Percentiles rank a stretch among this genome's conserved stretches.
These are phyloP conservation scores for Polyommatus icarus DNA, from an alignment of 2,888 invertebrate species.

Conservation along the genomic window DNA sequence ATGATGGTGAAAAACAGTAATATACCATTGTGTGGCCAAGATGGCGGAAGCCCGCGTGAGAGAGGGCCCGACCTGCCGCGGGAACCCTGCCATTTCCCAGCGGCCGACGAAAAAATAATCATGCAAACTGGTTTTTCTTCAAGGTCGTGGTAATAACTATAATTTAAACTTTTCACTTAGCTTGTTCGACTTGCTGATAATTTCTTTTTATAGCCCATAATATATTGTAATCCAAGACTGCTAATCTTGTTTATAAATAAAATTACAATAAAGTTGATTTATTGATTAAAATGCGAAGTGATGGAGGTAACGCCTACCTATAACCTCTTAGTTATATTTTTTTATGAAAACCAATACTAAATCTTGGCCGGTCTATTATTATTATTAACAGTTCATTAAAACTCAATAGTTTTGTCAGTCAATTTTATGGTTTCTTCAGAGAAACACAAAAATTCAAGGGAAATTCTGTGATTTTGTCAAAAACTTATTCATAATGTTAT, in stretches of 20 bases:
- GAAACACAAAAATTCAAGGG: too few species aligned
- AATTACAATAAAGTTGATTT: not conserved
- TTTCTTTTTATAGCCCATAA: not conserved
- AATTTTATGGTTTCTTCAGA: too few species aligned
- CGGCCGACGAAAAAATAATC: constrained; percentile 38
- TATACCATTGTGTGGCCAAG: constrained; percentile 67
- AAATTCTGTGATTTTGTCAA: too few species aligned
- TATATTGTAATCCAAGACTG: not conserved
- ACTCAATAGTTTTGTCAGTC: too few species aligned
- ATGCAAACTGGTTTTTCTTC: constrained; percentile 30
- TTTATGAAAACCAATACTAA: too few species aligned
- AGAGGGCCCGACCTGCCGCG: constrained; percentile 64
- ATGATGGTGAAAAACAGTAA: constrained; percentile 67
- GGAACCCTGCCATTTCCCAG: constrained; percentile 55
- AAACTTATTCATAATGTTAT: too few species aligned
- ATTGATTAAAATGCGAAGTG: not conserved
- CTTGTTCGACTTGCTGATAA: not conserved
- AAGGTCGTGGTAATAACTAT: constrained; percentile 18
- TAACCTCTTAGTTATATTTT: too few species aligned
- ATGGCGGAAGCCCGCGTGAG: constrained; percentile 73
- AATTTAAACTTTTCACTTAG: constrained; percentile 11
- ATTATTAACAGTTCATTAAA: too few species aligned
- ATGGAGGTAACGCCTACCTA: not conserved
- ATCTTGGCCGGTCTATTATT: too few species aligned
- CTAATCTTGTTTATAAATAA: not conserved